Conservation (phyloP, 1,140 invertebrate genomes). For the Drosophila grimshawi region DNA sequence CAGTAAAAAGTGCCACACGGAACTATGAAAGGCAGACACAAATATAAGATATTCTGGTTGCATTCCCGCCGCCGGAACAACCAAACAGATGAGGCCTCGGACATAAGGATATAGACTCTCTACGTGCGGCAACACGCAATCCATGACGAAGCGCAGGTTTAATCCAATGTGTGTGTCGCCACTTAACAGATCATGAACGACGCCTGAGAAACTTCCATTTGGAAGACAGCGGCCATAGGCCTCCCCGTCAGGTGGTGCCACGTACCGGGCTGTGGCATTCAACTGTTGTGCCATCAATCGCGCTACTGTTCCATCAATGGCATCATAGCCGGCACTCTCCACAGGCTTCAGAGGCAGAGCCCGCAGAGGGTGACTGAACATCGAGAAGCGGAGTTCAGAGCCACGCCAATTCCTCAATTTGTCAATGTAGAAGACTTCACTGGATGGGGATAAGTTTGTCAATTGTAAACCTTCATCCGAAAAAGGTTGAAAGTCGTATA, state of each 20-base stretch:
- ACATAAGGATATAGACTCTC: conserved; percentile 68
- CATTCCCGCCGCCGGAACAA: conserved; percentile 69
- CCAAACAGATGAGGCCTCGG: conserved; percentile 51
- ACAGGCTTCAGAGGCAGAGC: conserved; percentile 49
- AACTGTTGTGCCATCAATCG: conserved; percentile 40
- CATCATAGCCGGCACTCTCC: conserved; percentile 47
- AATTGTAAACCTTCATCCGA: conserved; percentile 43
- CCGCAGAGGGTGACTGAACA: conserved; percentile 65
- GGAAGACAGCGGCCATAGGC: conserved; percentile 65
- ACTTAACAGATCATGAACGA: conserved; percentile 49
- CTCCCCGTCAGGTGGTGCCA: conserved; percentile 60
- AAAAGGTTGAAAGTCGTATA: conserved; percentile 77
- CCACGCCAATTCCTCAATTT: conserved; percentile 64
- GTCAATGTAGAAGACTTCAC: conserved; percentile 37
- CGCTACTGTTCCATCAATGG: conserved; percentile 63
- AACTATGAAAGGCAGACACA: conserved; percentile 57
- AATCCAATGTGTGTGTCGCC: conserved; percentile 62
- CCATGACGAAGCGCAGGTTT: conserved; percentile 68
- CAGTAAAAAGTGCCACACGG: conserved; percentile 61
- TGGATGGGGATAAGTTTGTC: background rate
- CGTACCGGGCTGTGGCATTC: conserved; percentile 68
- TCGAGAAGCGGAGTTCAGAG: conserved; percentile 64
- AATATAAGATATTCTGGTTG: conserved; percentile 72
- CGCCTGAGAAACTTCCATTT: conserved; percentile 65
- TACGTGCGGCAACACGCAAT: conserved; percentile 58